A percentile compares a stretch with the other conserved stretches of the same genome.
These are phyloP conservation scores for Gopherus flavomarginatus DNA, from an alignment of 2,113 vertebrate genomes.

Conservation along the genomic window DNA sequence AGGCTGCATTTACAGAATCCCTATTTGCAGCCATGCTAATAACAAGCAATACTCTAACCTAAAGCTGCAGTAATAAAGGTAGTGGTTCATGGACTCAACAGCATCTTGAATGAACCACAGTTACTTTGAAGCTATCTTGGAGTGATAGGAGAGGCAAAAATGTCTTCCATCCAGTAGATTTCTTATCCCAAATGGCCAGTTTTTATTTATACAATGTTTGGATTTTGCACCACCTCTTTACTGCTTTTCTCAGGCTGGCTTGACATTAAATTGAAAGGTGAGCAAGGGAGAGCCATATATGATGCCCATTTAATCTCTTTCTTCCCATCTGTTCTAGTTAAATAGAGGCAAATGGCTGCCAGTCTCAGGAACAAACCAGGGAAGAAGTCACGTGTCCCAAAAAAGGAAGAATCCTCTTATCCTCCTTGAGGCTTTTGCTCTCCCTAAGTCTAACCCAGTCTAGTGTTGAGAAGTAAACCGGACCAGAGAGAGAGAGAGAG, in stretches of 20 bases:
- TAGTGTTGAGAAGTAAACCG: constrained; percentile 39
- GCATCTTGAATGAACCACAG: constrained; percentile 23
- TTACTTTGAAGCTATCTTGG: neutral
- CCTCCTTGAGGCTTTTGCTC: neutral
- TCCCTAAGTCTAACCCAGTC: neutral
- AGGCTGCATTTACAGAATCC: constrained; percentile 20
- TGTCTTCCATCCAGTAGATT: neutral
- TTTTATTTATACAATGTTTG: constrained; percentile 41
- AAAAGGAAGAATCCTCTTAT: too few species aligned
- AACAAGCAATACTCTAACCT: constrained; percentile 18
- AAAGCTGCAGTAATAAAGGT: constrained; percentile 35
- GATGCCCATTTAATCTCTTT: neutral
- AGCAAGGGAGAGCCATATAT: neutral
- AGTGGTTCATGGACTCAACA: neutral
- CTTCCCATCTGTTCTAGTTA: neutral
- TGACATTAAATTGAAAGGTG: constrained; percentile 24
- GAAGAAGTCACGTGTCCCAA: neutral
- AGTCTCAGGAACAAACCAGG: neutral
- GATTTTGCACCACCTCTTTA: neutral
- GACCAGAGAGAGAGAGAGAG: neutral
- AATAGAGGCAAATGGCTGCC: neutral
- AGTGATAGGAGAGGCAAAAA: constrained; percentile 24
- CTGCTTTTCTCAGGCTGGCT: constrained; percentile 29
- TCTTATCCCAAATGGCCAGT: constrained; percentile 9
- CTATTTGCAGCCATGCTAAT: constrained; percentile 27